Percentiles rank a stretch among this genome's conserved stretches.
Conservation (phyloP, 2,888 invertebrate genomes). For the Carabus problematicus region DNA sequence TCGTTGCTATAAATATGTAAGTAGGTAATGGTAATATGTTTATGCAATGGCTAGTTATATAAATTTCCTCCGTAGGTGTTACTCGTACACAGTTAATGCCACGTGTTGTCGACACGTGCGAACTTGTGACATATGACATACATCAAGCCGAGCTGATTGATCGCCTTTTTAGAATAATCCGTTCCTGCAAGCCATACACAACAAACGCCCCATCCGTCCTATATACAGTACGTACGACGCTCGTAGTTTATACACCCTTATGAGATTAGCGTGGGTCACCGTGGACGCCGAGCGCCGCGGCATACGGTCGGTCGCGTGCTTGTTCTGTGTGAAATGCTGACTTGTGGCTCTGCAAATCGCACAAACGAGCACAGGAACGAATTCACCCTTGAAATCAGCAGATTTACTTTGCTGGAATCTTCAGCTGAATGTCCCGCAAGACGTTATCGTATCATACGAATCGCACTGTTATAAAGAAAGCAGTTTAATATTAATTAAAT, state of each 20-base stretch:
- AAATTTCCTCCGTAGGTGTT: conserved; percentile 22
- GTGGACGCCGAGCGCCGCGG: neutral
- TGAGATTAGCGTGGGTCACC: neutral
- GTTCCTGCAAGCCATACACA: conserved; percentile 40
- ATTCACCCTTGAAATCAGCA: no score
- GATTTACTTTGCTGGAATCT: neutral
- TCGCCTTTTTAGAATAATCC: conserved; percentile 51
- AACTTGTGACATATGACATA: conserved; percentile 49
- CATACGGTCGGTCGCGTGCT: conserved; percentile 22
- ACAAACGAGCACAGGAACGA: no score
- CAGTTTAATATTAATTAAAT: no score
- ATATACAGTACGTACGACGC: neutral
- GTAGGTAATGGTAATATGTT: neutral
- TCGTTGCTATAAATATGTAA: no score
- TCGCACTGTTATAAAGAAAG: no score
- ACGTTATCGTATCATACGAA: no score
- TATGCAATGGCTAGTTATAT: neutral
- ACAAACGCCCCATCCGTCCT: conserved; percentile 17
- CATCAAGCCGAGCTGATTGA: conserved; percentile 50
- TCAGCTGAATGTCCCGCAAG: no score
- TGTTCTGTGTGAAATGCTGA: conserved; percentile 21
- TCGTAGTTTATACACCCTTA: neutral
- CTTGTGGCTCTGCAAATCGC: conserved; percentile 3
- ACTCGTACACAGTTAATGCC: conserved; percentile 31
- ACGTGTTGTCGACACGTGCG: conserved; percentile 34